phyloP scores from a whole-genome alignment of 2,888 invertebrate species.

The Acrobasis consociella region DNA sequence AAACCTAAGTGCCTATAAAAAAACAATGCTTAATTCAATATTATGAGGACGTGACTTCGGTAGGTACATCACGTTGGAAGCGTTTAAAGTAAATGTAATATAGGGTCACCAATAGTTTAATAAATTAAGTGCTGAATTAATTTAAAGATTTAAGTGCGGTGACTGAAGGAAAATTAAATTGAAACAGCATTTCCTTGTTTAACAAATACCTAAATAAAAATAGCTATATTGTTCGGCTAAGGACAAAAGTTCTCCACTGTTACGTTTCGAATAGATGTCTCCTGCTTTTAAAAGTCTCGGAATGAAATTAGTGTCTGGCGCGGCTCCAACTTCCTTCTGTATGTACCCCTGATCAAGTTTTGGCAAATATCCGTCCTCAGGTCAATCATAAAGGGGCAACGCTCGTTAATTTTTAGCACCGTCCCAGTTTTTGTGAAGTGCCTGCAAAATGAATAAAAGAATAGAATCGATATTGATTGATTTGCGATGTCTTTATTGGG shows the following conservation, averaged over 20 bases:
- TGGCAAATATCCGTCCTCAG: slow-evolving; percentile 20
- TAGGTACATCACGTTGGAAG: too few species aligned
- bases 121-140: too few species aligned
- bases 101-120: too few species aligned
- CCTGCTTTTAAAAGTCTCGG: background rate
- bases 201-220: too few species aligned
- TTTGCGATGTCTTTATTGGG: background rate
- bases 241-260: background rate
- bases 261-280: slow-evolving; percentile 6
- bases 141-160: too few species aligned
- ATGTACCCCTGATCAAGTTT: slow-evolving; percentile 8
- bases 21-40: too few species aligned
- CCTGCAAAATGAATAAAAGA: slow-evolving; percentile 4
- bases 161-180: too few species aligned
- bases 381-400: slow-evolving; percentile 30
- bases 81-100: too few species aligned
- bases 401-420: slow-evolving; percentile 29
- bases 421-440: background rate
- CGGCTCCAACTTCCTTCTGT: slow-evolving; percentile 4
- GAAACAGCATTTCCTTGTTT: too few species aligned
- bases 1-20: too few species aligned
- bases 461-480: background rate
- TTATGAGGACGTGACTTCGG: too few species aligned
- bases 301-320: slow-evolving; percentile 13
- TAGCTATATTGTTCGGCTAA: too few species aligned